phyloP scores from a whole-genome alignment of 2,113 vertebrate genomes.

The Elephas maximus region DNA sequence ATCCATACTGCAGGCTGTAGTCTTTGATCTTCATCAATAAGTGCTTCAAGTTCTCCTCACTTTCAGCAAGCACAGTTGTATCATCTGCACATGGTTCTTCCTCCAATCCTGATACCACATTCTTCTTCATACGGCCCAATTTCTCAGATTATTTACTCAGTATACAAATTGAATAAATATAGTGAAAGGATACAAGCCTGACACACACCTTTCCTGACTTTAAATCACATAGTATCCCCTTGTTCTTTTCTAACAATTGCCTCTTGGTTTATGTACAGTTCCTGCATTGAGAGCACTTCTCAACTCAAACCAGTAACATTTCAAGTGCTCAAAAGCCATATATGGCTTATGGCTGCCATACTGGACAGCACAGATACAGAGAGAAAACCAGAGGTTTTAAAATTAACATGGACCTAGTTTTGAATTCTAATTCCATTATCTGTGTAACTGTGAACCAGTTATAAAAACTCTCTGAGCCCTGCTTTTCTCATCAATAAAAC shows the following conservation, averaged over 20 bases:
- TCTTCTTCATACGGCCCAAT: background rate
- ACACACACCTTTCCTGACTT: background rate
- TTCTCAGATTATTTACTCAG: background rate
- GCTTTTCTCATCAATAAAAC: background rate
- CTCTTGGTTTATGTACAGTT: background rate
- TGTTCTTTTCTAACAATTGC: background rate
- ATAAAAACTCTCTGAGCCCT: background rate
- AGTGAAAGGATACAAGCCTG: background rate
- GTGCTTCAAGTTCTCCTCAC: too few relatives aligned
- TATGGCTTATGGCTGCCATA: background rate
- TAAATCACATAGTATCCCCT: background rate
- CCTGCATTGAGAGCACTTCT: background rate
- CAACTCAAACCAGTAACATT: background rate
- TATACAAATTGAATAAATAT: background rate
- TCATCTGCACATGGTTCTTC: too few relatives aligned
- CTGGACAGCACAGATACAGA: background rate
- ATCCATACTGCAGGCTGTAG: background rate
- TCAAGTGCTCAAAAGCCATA: background rate
- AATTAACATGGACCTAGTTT: background rate
- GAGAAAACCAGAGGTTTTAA: background rate
- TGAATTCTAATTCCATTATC: conserved; percentile 2
- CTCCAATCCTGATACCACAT: too few relatives aligned
- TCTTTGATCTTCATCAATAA: background rate
- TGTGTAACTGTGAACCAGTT: background rate
- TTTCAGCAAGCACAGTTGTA: too few relatives aligned